These are phyloP conservation scores for Spinus pinus DNA, from an alignment of 2,797 vertebrate species.

Conservation along the genomic window DNA sequence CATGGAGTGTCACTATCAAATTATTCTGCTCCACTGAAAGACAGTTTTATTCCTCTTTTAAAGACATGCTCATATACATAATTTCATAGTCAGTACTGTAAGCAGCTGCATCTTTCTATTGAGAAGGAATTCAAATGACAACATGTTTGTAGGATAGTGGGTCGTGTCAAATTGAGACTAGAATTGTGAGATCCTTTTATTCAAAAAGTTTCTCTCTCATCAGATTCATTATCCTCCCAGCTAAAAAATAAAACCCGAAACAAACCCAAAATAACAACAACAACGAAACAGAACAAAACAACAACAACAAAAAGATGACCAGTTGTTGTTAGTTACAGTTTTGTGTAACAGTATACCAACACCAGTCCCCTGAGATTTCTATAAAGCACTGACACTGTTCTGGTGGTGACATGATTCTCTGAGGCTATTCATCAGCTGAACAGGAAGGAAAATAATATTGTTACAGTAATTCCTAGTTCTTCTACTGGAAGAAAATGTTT, in stretches of 20 bases:
- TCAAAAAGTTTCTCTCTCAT: background rate
- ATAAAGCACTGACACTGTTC: background rate
- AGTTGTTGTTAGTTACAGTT: background rate
- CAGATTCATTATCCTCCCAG: background rate
- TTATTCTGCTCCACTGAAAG: slow-evolving; percentile 83
- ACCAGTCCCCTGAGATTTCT: background rate
- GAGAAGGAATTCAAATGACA: slow-evolving; percentile 57
- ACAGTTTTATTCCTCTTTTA: slow-evolving; percentile 76
- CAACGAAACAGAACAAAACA: background rate
- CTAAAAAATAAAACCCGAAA: background rate
- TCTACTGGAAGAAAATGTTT: background rate
- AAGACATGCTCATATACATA: slow-evolving; percentile 79
- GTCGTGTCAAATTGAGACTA: slow-evolving; percentile 43
- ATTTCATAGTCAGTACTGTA: slow-evolving; percentile 78
- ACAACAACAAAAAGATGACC: background rate
- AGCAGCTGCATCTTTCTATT: slow-evolving; percentile 62
- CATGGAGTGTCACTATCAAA: slow-evolving; percentile 82
- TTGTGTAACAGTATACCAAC: background rate
- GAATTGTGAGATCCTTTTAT: slow-evolving; percentile 37
- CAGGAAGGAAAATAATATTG: background rate
- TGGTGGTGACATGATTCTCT: background rate
- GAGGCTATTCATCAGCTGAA: background rate
- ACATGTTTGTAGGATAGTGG: slow-evolving; percentile 32
- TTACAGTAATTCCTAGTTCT: background rate
- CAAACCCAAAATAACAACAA: background rate